Evolutionary conservation across 2,113 vertebrate species (phyloP).

Genomic region (Tetrax tetrax): DNA sequence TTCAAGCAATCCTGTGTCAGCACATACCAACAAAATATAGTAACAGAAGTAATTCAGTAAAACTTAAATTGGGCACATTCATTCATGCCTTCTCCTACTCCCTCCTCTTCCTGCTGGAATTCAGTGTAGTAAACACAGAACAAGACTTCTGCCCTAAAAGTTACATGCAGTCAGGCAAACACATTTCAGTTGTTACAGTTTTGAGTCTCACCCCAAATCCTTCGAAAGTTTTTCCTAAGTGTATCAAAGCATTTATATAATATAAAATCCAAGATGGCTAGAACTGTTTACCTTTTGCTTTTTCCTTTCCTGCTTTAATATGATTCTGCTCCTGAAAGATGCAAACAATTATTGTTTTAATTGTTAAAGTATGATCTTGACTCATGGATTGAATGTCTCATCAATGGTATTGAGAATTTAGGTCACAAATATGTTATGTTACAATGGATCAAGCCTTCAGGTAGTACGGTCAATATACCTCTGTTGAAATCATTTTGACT

Average conservation of each 20-base stretch:
- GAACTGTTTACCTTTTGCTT: conserved; percentile 82
- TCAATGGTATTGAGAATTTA: not conserved
- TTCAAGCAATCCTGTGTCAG: not conserved
- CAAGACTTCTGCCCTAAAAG: not conserved
- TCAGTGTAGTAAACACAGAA: not conserved
- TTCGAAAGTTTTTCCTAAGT: not conserved
- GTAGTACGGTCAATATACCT: not conserved
- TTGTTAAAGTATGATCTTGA: not conserved
- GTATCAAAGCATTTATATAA: not conserved
- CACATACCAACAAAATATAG: not conserved
- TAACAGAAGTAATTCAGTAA: not conserved
- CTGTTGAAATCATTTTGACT: not conserved
- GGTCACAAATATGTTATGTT: not conserved
- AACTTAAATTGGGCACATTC: not conserved
- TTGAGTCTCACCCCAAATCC: not conserved
- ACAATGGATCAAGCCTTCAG: not conserved
- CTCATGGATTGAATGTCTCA: not conserved
- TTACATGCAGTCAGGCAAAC: not conserved
- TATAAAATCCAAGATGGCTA: not conserved
- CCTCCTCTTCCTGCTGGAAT: not conserved
- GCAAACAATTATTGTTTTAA: not conserved
- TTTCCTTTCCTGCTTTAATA: conserved; percentile 84
- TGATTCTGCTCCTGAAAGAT: conserved; percentile 80
- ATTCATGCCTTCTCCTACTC: not conserved
- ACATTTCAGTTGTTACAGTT: not conserved